Evolutionary conservation across 1,140 invertebrate species (phyloP).

Genomic region (Drosophila leontia): DNA sequence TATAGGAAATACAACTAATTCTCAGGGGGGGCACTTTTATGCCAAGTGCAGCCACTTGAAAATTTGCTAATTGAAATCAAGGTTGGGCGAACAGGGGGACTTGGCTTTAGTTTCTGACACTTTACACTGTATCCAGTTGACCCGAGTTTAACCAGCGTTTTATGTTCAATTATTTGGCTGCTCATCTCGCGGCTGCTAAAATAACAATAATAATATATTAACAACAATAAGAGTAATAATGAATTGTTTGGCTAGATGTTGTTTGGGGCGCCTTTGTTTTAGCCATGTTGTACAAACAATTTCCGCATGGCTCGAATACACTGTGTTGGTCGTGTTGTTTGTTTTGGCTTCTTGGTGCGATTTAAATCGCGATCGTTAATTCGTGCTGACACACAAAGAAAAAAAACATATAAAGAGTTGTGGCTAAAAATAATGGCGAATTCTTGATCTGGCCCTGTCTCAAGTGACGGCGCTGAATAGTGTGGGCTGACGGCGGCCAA

Average conservation of each 20-base stretch:
- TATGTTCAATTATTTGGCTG: slow-evolving; percentile 70
- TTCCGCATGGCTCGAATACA: slow-evolving; percentile 70
- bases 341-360: slow-evolving; percentile 54
- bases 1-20: slow-evolving; percentile 8
- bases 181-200: slow-evolving; percentile 33
- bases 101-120: slow-evolving; percentile 15
- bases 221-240: slow-evolving; percentile 64
- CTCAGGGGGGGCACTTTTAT: background rate
- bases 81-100: slow-evolving; percentile 10
- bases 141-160: slow-evolving; percentile 54
- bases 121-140: slow-evolving; percentile 31
- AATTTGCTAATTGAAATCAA: slow-evolving; percentile 46
- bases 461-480: slow-evolving; percentile 40
- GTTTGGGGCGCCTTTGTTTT: slow-evolving; percentile 56
- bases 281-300: slow-evolving; percentile 67
- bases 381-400: slow-evolving; percentile 75
- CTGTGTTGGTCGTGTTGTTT: slow-evolving; percentile 48
- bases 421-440: slow-evolving; percentile 52
- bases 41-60: slow-evolving; percentile 27
- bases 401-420: slow-evolving; percentile 20
- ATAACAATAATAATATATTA: slow-evolving; percentile 62
- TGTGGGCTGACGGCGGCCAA: slow-evolving; percentile 51
- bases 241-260: slow-evolving; percentile 68
- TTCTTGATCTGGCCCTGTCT: slow-evolving; percentile 50
- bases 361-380: slow-evolving; percentile 68